A percentile compares a stretch with the other conserved stretches of the same genome.
Conservation (phyloP, 2,888 invertebrate species). For the Diplazon laetatorius region DNA sequence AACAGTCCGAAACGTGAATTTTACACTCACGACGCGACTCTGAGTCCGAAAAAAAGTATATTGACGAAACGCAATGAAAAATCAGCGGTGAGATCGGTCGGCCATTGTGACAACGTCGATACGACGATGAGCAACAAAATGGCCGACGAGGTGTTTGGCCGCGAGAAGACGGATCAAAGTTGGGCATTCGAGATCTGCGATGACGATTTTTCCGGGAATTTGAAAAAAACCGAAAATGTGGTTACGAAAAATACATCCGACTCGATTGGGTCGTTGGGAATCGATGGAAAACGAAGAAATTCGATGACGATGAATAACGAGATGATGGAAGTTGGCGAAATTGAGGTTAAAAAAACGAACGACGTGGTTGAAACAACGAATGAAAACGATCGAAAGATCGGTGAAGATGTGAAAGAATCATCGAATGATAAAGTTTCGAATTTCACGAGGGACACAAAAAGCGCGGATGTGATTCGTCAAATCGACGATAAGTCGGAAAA, state of each 20-base stretch:
- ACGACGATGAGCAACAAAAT: conserved; percentile 20
- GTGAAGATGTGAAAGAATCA: conserved; percentile 12
- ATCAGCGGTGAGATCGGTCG: conserved; percentile 31
- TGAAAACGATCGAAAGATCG: conserved; percentile 21
- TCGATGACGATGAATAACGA: conserved; percentile 12
- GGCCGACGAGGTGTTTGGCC: conserved; percentile 56
- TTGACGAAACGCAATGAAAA: conserved; percentile 65
- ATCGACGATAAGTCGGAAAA: conserved; percentile 45
- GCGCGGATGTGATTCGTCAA: too few species aligned
- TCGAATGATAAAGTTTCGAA: conserved; percentile 30
- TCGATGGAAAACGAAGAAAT: conserved; percentile 1
- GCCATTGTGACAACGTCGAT: not conserved
- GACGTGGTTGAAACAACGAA: too few species aligned
- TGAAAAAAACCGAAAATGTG: conserved; percentile 1
- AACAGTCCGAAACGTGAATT: conserved; percentile 74
- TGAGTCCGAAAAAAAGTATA: conserved; percentile 80
- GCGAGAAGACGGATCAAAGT: conserved; percentile 55
- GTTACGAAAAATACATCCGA: not conserved
- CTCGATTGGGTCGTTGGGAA: not conserved
- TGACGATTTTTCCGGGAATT: conserved; percentile 37
- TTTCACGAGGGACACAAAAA: not conserved
- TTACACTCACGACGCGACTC: conserved; percentile 76
- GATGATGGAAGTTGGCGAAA: conserved; percentile 3
- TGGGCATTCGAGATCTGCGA: conserved; percentile 66
- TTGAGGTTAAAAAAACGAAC: not conserved